These are phyloP conservation scores for Anguilla rostrata DNA, from an alignment of 2,113 vertebrate species.

Conservation along the genomic window DNA sequence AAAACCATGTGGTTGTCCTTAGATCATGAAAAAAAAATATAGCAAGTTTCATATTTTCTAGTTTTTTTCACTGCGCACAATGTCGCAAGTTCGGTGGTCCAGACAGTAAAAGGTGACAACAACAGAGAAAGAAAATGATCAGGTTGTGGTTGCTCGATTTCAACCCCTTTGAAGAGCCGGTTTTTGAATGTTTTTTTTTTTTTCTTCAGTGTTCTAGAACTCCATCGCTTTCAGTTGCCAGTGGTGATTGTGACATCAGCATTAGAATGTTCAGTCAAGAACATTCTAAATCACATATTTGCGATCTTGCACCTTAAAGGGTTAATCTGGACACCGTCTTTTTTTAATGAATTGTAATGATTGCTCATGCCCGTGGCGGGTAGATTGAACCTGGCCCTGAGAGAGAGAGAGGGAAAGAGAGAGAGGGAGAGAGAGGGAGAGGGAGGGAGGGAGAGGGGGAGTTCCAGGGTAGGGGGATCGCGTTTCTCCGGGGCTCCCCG, in stretches of 20 bases:
- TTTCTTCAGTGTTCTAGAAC: no score
- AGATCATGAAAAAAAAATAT: neutral
- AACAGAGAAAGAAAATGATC: neutral
- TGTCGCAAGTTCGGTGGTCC: neutral
- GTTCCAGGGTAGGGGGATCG: slow-evolving; percentile 2
- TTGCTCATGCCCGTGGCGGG: neutral
- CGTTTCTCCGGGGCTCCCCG: neutral
- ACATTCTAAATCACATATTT: no score
- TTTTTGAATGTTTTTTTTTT: no score
- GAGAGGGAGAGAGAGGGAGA: neutral
- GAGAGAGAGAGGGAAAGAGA: neutral
- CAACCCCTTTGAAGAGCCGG: no score
- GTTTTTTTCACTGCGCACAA: neutral
- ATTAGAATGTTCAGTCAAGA: no score
- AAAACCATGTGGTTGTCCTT: neutral
- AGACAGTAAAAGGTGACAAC: no score
- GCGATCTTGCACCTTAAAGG: no score
- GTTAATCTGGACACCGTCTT: no score
- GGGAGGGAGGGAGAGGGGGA: neutral
- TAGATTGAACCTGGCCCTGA: neutral
- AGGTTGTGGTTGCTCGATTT: neutral
- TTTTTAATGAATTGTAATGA: no score
- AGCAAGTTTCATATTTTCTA: neutral
- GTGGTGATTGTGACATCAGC: no score
- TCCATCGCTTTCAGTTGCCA: no score